These are phyloP conservation scores for Columba guinea DNA, from an alignment of 2,797 vertebrate genomes.

Conservation along the genomic window DNA sequence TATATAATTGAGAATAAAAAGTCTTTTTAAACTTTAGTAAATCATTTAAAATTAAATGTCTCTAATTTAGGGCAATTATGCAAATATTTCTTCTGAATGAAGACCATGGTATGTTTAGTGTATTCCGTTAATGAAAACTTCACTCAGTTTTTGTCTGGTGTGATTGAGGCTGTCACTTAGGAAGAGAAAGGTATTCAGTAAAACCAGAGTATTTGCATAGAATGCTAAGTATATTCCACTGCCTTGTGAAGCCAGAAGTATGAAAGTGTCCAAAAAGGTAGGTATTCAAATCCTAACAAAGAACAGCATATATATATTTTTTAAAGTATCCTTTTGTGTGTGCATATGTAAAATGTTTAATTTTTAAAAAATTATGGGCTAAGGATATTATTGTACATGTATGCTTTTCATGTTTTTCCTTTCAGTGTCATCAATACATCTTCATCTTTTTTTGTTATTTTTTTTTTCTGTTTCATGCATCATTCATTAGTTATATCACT, in stretches of 20 bases:
- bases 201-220: not conserved
- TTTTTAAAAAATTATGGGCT: not conserved
- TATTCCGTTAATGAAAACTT: constrained; percentile 40
- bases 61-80: constrained; percentile 65
- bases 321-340: not conserved
- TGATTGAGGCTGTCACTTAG: constrained; percentile 55
- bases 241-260: not conserved
- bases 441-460: not conserved
- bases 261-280: not conserved
- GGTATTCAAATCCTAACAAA: not conserved
- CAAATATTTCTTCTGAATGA: constrained; percentile 56
- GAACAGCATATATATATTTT: not conserved
- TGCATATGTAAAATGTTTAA: not conserved
- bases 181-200: constrained; percentile 3
- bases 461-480: not conserved
- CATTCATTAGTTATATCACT: not conserved
- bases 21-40: constrained; percentile 28
- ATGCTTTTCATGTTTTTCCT: not conserved
- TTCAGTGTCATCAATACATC: not conserved
- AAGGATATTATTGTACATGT: not conserved
- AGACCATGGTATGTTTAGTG: constrained; percentile 21
- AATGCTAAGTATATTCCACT: not conserved
- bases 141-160: constrained; percentile 44
- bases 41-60: constrained; percentile 34
- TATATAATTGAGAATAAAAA: constrained; percentile 27